Evolutionary conservation across 2,797 vertebrate genomes (phyloP).

Genomic region (Enteromius treurensis): DNA sequence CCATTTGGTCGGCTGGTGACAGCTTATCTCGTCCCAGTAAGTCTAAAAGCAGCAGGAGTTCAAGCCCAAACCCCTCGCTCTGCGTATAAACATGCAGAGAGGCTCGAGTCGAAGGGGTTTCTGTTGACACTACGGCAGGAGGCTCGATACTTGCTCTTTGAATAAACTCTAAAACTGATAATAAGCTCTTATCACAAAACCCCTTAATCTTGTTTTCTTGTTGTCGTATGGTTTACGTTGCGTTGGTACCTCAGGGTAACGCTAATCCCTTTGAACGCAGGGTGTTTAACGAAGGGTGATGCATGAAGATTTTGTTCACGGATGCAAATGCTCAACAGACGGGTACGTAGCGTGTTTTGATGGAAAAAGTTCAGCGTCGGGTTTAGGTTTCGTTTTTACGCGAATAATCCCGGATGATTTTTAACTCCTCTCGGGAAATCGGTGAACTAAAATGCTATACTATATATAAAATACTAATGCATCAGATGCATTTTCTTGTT

Average conservation of each 20-base stretch:
- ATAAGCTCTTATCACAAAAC: slow-evolving; percentile 3
- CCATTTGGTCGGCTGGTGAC: background rate
- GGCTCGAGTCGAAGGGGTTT: background rate
- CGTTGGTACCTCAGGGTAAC: background rate
- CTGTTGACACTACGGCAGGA: slow-evolving; percentile 19
- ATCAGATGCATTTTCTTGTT: too few relatives aligned
- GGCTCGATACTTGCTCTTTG: background rate
- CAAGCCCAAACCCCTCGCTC: background rate
- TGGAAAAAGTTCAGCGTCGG: slow-evolving; percentile 43
- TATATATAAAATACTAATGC: too few relatives aligned
- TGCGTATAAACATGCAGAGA: background rate
- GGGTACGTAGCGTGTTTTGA: background rate
- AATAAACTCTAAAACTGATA: slow-evolving; percentile 23
- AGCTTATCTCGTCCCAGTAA: background rate
- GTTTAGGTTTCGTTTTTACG: slow-evolving; percentile 55
- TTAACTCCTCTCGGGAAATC: background rate
- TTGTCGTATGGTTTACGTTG: background rate
- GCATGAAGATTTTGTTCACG: slow-evolving; percentile 1
- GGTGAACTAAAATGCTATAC: background rate
- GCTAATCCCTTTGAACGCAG: slow-evolving; percentile 17
- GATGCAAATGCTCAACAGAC: background rate
- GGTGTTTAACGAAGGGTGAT: slow-evolving; percentile 7
- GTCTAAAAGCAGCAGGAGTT: background rate
- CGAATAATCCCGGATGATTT: background rate
- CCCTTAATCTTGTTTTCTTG: slow-evolving; percentile 41